phyloP scores from a whole-genome alignment of 2,797 vertebrate species.

The Tiaroga cobitis region DNA sequence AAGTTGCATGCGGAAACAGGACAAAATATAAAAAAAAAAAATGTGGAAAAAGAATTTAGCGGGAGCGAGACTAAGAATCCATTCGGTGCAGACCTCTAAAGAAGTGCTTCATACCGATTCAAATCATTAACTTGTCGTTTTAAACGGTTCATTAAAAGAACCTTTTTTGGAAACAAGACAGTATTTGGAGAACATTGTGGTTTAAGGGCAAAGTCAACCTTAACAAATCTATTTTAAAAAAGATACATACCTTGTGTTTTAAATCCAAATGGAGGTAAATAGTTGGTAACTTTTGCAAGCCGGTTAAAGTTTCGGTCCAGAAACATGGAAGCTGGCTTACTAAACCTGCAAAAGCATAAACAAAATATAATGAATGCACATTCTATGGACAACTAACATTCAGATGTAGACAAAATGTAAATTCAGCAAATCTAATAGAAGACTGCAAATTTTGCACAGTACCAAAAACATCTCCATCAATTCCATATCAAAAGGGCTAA shows the following conservation, averaged over 20 bases:
- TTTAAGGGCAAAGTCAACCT: neutral
- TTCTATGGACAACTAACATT: constrained; percentile 9
- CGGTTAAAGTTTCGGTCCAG: constrained; percentile 88
- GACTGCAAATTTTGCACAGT: neutral
- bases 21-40: neutral
- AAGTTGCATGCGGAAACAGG: neutral
- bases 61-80: neutral
- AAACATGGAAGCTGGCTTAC: constrained; percentile 88
- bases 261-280: constrained; percentile 89
- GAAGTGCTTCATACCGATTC: neutral
- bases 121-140: neutral
- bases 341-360: constrained; percentile 80
- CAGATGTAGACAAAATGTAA: neutral
- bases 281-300: constrained; percentile 84
- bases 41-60: neutral
- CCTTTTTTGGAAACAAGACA: neutral
- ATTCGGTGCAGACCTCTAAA: neutral
- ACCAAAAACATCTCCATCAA: neutral
- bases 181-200: neutral
- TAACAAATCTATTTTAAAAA: neutral
- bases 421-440: neutral
- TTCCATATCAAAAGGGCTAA: neutral
- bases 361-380: neutral
- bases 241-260: constrained; percentile 87
- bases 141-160: neutral